phyloP scores from a whole-genome alignment of 2,113 vertebrate species.

The Dasyurus viverrinus region DNA sequence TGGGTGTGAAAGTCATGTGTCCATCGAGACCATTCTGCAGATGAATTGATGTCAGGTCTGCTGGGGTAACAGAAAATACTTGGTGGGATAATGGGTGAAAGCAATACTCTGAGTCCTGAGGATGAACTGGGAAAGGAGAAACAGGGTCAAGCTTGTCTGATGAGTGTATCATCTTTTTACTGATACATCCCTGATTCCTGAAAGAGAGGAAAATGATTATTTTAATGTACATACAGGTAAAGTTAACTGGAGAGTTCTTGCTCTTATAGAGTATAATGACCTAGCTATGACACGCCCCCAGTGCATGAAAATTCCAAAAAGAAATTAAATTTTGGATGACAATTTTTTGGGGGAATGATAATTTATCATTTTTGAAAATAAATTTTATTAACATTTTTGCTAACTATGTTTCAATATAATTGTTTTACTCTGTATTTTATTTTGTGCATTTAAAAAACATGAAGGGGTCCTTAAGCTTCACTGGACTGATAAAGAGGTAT shows the following conservation, averaged over 20 bases:
- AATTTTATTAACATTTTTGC: not conserved
- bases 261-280: not conserved
- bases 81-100: conserved; percentile 72
- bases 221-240: not conserved
- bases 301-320: not conserved
- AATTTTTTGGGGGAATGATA: not conserved
- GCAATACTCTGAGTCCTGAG: conserved; percentile 82
- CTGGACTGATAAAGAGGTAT: not conserved
- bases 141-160: conserved; percentile 45
- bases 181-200: conserved; percentile 70
- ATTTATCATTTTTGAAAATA: not conserved
- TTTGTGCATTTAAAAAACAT: not conserved
- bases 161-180: not conserved
- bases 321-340: not conserved
- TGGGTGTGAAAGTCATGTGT: conserved; percentile 48
- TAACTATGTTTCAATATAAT: not conserved
- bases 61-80: conserved; percentile 66
- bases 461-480: not conserved
- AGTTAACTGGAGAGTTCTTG: not conserved
- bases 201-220: conserved; percentile 38
- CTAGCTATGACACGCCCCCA: not conserved
- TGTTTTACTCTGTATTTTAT: not conserved
- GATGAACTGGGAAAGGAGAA: conserved; percentile 66
- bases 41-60: conserved; percentile 69
- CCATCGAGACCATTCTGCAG: conserved; percentile 52